Percentiles rank a stretch among this genome's conserved stretches.
phyloP scores from a whole-genome alignment of 2,888 invertebrate genomes.

The Habrosyne pyritoides region DNA sequence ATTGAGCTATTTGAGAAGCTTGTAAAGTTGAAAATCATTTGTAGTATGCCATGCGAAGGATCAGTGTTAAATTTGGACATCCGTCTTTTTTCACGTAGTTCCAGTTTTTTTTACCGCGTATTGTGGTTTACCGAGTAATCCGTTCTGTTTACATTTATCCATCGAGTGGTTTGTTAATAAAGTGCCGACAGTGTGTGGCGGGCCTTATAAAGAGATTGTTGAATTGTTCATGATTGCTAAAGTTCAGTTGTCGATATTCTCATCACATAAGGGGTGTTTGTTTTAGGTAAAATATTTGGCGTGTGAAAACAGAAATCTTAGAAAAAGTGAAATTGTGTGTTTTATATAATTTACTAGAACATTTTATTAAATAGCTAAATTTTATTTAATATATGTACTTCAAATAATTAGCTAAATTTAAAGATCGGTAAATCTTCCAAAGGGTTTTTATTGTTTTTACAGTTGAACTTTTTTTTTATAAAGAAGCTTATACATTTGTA shows the following conservation, averaged over 20 bases:
- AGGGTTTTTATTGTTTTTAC: too few species aligned
- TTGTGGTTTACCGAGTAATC: conserved; percentile 52
- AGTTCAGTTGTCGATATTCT: conserved; percentile 1
- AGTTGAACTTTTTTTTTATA: background rate
- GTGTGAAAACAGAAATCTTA: too few species aligned
- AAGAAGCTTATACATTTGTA: background rate
- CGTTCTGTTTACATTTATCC: conserved; percentile 47
- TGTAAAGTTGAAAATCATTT: conserved; percentile 6
- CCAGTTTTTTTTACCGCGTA: conserved; percentile 27
- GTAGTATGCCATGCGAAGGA: conserved; percentile 7
- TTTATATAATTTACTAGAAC: too few species aligned
- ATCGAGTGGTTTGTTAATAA: conserved; percentile 49
- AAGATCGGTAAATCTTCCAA: too few species aligned
- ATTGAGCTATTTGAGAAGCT: background rate
- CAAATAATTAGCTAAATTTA: too few species aligned
- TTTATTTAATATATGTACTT: too few species aligned
- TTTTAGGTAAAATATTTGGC: background rate
- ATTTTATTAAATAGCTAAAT: too few species aligned
- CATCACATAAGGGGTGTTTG: background rate
- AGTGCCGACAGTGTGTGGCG: conserved; percentile 37
- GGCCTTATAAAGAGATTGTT: conserved; percentile 18
- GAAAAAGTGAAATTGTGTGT: too few species aligned
- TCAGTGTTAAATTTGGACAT: conserved; percentile 42
- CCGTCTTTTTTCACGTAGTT: conserved; percentile 33
- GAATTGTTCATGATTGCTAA: conserved; percentile 18